Evolutionary conservation across 2,113 vertebrate genomes (phyloP).

Genomic region (Eonycteris spelaea): DNA sequence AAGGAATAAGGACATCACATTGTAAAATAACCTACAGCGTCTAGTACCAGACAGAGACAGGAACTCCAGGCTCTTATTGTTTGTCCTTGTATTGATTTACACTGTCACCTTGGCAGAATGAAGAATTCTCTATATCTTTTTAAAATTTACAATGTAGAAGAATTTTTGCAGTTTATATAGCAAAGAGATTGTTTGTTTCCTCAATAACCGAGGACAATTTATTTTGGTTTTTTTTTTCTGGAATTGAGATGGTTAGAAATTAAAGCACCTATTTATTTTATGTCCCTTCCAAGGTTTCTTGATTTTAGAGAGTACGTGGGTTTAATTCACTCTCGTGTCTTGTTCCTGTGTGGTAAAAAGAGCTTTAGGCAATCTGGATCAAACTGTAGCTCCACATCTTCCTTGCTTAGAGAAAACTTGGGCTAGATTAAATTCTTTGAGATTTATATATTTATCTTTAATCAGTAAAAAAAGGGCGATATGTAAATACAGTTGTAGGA

Average conservation of each 20-base stretch:
- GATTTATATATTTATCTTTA: conserved; percentile 1
- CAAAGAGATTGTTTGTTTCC: background rate
- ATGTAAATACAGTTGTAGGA: background rate
- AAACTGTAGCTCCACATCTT: background rate
- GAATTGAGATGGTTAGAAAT: background rate
- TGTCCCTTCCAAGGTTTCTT: background rate
- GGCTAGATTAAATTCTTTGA: background rate
- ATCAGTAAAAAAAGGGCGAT: background rate
- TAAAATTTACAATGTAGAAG: background rate
- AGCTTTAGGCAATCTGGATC: background rate
- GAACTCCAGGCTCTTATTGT: background rate
- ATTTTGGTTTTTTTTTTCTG: background rate
- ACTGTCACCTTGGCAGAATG: background rate
- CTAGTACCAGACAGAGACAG: background rate
- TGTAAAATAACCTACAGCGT: background rate
- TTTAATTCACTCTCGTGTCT: background rate
- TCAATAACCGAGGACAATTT: background rate
- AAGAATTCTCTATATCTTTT: background rate
- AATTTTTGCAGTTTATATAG: background rate
- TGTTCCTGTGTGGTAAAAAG: background rate
- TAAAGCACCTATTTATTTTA: background rate
- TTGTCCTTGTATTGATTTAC: background rate
- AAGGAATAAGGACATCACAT: background rate
- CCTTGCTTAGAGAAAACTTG: background rate
- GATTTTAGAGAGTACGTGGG: background rate